Evolutionary conservation across 2,888 invertebrate genomes (phyloP).

Genomic region (Allophyes oxyacanthae): DNA sequence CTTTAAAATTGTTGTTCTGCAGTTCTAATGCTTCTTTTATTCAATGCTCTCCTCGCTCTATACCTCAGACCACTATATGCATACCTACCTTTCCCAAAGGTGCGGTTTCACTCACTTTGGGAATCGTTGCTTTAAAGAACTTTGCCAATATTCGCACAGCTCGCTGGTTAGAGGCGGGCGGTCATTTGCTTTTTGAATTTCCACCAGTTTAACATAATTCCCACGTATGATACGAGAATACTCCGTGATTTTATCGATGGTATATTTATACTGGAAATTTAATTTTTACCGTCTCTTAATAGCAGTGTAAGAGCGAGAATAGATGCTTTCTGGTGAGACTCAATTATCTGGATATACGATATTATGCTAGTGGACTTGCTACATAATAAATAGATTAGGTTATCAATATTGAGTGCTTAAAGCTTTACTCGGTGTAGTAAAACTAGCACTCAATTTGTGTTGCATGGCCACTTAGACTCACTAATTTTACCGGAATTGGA

Average conservation of each 20-base stretch:
- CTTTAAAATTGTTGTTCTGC: conserved; percentile 33
- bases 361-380: conserved; percentile 24
- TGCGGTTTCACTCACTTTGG: conserved; percentile 46
- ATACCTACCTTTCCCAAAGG: conserved; percentile 23
- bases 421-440: conserved; percentile 16
- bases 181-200: conserved; percentile 71
- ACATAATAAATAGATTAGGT: conserved; percentile 39
- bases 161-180: conserved; percentile 63
- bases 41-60: conserved; percentile 4
- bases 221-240: conserved; percentile 47
- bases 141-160: conserved; percentile 59
- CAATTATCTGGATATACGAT: conserved; percentile 34
- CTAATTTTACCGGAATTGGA: conserved; percentile 15
- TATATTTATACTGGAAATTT: conserved; percentile 29
- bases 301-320: conserved; percentile 22
- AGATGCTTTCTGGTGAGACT: conserved; percentile 34
- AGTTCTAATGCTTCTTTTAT: conserved; percentile 35
- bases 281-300: conserved; percentile 33
- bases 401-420: conserved; percentile 37
- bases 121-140: conserved; percentile 45
- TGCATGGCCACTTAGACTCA: conserved; percentile 12
- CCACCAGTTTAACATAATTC: conserved; percentile 58
- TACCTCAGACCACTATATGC: conserved; percentile 31
- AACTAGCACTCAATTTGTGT: conserved; percentile 25
- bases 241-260: conserved; percentile 47